Conservation (phyloP, 1,140 invertebrate species). For the Frieseomelitta varia region DNA sequence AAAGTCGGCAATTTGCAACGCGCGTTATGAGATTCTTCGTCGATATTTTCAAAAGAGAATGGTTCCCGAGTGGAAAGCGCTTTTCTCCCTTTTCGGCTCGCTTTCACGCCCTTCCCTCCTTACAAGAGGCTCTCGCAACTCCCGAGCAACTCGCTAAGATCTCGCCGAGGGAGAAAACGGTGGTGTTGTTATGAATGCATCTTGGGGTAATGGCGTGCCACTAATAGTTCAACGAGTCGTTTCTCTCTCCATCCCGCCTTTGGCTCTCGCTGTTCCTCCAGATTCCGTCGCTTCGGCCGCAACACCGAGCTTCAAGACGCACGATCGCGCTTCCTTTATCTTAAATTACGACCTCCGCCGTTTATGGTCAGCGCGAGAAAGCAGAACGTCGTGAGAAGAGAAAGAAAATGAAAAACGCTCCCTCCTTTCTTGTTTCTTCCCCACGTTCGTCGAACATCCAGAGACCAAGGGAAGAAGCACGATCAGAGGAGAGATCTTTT, state of each 20-base stretch:
- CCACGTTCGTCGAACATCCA: conserved; percentile 58
- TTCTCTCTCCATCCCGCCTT: conserved; percentile 15
- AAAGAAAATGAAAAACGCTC: conserved; percentile 13
- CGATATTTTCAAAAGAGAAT: neutral
- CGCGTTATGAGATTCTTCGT: neutral
- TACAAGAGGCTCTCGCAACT: neutral
- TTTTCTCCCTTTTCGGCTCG: neutral
- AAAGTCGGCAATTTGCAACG: neutral
- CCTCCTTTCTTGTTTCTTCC: neutral
- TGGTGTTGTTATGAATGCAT: conserved; percentile 66
- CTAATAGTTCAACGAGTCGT: conserved; percentile 71
- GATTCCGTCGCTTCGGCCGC: conserved; percentile 34
- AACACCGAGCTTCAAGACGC: conserved; percentile 68
- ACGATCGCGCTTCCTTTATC: conserved; percentile 71
- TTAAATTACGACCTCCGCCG: conserved; percentile 71
- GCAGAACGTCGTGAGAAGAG: conserved; percentile 26
- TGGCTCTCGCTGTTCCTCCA: conserved; percentile 38
- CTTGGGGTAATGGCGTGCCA: conserved; percentile 71
- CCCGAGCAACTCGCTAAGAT: neutral
- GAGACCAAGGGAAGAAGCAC: conserved; percentile 51
- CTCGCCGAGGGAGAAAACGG: conserved; percentile 42
- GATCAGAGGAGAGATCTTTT: conserved; percentile 57
- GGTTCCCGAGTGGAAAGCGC: neutral
- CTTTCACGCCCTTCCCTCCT: neutral
- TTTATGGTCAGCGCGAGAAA: conserved; percentile 62